phyloP scores from a whole-genome alignment of 2,113 vertebrate species.

The Panthera leo region DNA sequence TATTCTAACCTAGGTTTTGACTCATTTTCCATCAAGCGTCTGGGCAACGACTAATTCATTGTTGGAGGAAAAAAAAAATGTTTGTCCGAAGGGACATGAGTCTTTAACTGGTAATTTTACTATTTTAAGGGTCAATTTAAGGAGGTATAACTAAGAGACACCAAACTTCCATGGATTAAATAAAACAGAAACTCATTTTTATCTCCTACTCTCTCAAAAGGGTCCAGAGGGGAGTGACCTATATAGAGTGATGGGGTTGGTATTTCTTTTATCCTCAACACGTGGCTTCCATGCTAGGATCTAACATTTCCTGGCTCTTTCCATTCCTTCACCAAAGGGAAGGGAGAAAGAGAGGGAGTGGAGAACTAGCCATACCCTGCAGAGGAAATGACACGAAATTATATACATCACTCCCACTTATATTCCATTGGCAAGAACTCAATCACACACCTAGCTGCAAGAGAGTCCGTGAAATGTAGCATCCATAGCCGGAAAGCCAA shows the following conservation, averaged over 20 bases:
- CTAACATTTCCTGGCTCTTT: background rate
- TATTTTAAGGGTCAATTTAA: background rate
- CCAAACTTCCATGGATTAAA: background rate
- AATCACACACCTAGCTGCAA: background rate
- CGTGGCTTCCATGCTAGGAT: background rate
- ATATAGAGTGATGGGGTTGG: background rate
- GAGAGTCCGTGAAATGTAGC: background rate
- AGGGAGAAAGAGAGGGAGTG: background rate
- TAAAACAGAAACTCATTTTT: background rate
- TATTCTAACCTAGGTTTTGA: background rate
- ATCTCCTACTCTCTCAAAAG: background rate
- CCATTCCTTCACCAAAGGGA: background rate
- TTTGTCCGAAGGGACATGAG: background rate
- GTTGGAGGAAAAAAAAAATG: background rate
- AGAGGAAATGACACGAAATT: background rate
- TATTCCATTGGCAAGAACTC: background rate
- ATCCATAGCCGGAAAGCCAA: background rate
- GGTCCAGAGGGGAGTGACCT: background rate
- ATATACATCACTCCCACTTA: background rate
- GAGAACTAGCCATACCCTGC: background rate
- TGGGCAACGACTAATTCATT: background rate
- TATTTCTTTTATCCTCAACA: background rate
- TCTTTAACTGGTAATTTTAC: background rate
- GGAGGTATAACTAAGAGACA: background rate
- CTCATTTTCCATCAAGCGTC: background rate